A percentile compares a stretch with the other conserved stretches of the same genome.
Evolutionary conservation across 2,113 vertebrate genomes (phyloP).

Genomic region (Serinus canaria): DNA sequence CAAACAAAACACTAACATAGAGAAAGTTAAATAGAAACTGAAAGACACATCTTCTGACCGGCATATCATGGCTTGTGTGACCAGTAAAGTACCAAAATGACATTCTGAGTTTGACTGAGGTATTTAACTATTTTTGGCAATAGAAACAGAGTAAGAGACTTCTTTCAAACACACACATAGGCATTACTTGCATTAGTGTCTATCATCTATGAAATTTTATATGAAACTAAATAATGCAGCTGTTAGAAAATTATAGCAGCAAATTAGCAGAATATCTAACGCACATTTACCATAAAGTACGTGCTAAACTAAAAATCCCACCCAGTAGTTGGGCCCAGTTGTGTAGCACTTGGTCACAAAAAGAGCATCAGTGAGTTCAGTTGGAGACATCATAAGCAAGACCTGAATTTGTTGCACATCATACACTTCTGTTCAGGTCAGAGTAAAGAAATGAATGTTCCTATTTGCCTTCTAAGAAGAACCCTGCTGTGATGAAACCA

Average conservation of each 20-base stretch:
- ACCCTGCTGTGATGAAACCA: slow-evolving; percentile 29
- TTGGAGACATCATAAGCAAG: background rate
- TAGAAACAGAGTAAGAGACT: slow-evolving; percentile 71
- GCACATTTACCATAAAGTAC: slow-evolving; percentile 68
- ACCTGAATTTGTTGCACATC: background rate
- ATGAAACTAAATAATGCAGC: slow-evolving; percentile 75
- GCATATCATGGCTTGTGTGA: slow-evolving; percentile 77
- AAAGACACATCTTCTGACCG: slow-evolving; percentile 74
- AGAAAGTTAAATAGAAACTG: slow-evolving; percentile 80
- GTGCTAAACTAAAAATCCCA: slow-evolving; percentile 64
- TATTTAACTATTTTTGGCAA: slow-evolving; percentile 87
- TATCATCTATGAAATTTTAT: slow-evolving; percentile 67
- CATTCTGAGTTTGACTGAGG: slow-evolving; percentile 84
- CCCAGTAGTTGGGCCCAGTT: slow-evolving; percentile 34
- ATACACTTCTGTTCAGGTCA: slow-evolving; percentile 18
- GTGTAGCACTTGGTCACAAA: slow-evolving; percentile 48
- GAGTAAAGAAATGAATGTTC: slow-evolving; percentile 23
- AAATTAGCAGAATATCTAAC: slow-evolving; percentile 74
- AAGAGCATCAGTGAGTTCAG: slow-evolving; percentile 24
- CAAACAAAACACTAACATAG: slow-evolving; percentile 78
- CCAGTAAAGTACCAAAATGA: slow-evolving; percentile 83
- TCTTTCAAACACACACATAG: slow-evolving; percentile 72
- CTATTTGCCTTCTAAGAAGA: slow-evolving; percentile 31
- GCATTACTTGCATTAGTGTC: slow-evolving; percentile 75
- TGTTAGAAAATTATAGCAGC: slow-evolving; percentile 78